Evolutionary conservation across 2,888 invertebrate species (phyloP), one percentile per base, ranked within the genome.

Genomic region (Acleris literana): DNA sequence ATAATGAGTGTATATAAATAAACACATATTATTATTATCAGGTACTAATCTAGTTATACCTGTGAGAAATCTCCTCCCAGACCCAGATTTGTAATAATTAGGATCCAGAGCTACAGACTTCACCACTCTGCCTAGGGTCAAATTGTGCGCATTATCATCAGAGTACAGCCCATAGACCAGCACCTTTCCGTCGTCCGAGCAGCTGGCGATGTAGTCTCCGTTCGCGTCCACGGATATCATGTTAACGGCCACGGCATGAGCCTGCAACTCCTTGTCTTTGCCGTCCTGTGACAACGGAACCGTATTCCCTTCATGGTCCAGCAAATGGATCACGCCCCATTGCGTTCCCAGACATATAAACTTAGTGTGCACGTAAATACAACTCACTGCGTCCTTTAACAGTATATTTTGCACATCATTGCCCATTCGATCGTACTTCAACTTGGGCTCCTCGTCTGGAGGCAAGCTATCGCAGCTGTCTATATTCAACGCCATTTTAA

Each of bases 201-300:
- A 98, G 57, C 97, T 97, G 0, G 97, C 98, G 29, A 99, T 95
- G 83, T 96, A 97, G 84, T 99, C 98, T n/a, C 99, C 99, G 78
- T 96, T 97, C 25, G 94, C 90, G 84, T 99, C 99, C 70, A 99
- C 97, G 53, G 98, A 97, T 72, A 99, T 97, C 81, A 97, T 97
- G 88, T 99, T 99, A 0, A 99, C 98, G 11, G 98, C 96, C 1
- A 98, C 96, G 1, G 97, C 94, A 79, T 99, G 99, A 33, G 95
- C 94, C 75, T 95, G 95, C 49, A 97, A 89, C 75, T 95, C 96
- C 76, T 95, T 95, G 60, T 94, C 95, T 72, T 94, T 92, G 60
- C 95, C 95, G 51, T 88, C 87, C 71, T 87, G 92, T 3, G 93
- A 85, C 69, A 94, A 93, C 0, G 93, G 92, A 18, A 95, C 94